Base-by-base conservation (phyloP, 2,797 vertebrate species). In the Gallinago solitaria region DNA sequence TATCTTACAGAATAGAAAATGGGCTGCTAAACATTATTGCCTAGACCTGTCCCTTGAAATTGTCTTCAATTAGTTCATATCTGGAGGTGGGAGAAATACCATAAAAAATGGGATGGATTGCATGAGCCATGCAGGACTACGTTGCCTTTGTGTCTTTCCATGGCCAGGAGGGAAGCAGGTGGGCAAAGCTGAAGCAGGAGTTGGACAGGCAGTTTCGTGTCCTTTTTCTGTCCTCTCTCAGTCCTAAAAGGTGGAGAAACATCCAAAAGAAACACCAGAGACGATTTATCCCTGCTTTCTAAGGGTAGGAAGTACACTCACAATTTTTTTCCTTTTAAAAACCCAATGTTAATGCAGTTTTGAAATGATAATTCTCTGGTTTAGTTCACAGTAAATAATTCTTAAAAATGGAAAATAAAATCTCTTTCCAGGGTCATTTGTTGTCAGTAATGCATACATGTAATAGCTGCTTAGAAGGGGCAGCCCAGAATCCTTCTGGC, bases 371-470 rank as follows among this genome's bases (percentile, higher is more conserved):
- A 43, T 70, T 27, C 27, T 37, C 1, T 85, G 9, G 9, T 85
- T 70, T 61, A 47, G 15, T 89, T 83, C 53, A 35, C 45, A 8
- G 15, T 45, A 77, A 86, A 32, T 12, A 15, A 2, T 35, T 63
- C 30, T 59, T 61, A 59, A 70, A 89, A 60, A 1, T 56, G 56
- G 32, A 39, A 59, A 48, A 54, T 73, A 27, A 61, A 60, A 30
- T 47, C 16, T 86, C 5, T 51, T 90, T 89, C 33, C 21, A 11
- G 37, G 70, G n/a, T 41, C 6, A 21, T 89, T 85, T 83, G 32
- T 19, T 70, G 8, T 70, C 45, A 39, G 20, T 35, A 61, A 24
- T 11, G 16, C 2, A 0, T 32, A 35, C 8, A 15, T 2, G 1
- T 89, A 15, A 25, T 63, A n/a, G 45, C 43, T 77, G 59, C 81